Evolutionary conservation across 2,888 invertebrate species (phyloP), one percentile per base, ranked within the genome.

Genomic region (Chydorus sphaericus): DNA sequence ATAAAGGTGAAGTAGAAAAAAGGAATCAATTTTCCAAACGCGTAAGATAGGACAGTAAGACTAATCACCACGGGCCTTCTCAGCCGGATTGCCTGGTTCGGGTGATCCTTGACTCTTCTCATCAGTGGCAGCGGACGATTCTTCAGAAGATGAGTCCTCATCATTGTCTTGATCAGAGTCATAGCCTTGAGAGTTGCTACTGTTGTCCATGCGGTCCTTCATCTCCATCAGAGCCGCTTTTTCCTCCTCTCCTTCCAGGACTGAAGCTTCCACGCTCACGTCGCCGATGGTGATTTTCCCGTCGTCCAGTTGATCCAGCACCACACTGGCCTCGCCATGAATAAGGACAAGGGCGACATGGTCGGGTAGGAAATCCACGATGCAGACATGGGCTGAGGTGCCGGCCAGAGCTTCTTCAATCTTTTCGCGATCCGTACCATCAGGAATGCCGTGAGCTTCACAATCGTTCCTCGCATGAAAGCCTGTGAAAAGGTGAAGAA

Each of bases 231-330:
- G n/a, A n/a, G n/a, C n/a, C n/a, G 73, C 72, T 18, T 77, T 77
- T 64, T 86, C 85, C 65, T 84, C 85, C 1, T 83, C 84, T 1
- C 80, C 84, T 68, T 81, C 81, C 1, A 86, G 66, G 1, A 77
- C 67, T 58, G 74, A 73, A 56, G 79, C 72, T 1, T 71, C 70
- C 0, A 82, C 69, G 31, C 78, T 77, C 2, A 69, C 67, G 0
- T 76, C 75, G 56, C 73, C 70, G 20, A 69, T 58, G n/a, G 63
- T 62, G 31, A 70, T 55, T 28, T 36, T 57, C 50, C 67, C 65
- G 33, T 66, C 66, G 36, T 64, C 65, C 57, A 71, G 65, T 48
- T 78, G 65, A 20, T 69, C 63, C 52, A 65, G 59, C n/a, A 66
- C n/a, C 55, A 77, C 75, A 59, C 78, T 77, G 0, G 85, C 88